A percentile compares a stretch with the other conserved stretches of the same genome.
Evolutionary conservation across 2,888 invertebrate genomes (phyloP).

Genomic region (Anodontia alba): DNA sequence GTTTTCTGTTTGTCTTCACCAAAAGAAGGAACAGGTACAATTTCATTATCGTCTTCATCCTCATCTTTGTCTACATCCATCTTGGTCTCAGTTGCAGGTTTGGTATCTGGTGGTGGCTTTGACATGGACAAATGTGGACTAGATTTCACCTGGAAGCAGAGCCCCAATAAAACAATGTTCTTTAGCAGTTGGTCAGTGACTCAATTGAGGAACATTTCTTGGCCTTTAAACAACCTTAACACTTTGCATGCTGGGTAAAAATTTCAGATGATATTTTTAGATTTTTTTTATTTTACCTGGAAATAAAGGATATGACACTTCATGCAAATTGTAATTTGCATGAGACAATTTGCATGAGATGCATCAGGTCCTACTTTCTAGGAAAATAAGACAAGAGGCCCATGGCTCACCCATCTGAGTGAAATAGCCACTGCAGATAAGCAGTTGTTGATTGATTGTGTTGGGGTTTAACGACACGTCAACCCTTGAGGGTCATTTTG

Average conservation of each 20-base stretch:
- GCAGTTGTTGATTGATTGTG: too few species aligned
- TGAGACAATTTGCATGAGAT: too few species aligned
- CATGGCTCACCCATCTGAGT: too few species aligned
- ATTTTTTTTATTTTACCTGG: too few species aligned
- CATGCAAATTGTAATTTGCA: too few species aligned
- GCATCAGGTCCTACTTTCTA: too few species aligned
- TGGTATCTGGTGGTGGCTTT: neutral
- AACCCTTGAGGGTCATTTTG: too few species aligned
- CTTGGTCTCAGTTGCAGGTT: neutral
- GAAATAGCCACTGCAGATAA: too few species aligned
- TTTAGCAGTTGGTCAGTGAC: neutral
- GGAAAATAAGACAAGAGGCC: too few species aligned
- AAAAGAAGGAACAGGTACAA: neutral
- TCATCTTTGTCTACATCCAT: conserved; percentile 2
- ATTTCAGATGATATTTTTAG: neutral
- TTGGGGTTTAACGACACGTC: too few species aligned
- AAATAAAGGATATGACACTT: too few species aligned
- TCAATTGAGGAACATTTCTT: neutral
- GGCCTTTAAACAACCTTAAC: too few species aligned
- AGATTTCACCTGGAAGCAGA: neutral
- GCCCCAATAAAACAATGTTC: neutral
- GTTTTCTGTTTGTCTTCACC: neutral
- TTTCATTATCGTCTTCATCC: neutral
- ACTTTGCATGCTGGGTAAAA: neutral
- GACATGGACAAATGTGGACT: neutral